A percentile compares a stretch with the other conserved stretches of the same genome.
phyloP scores from a whole-genome alignment of 2,797 vertebrate genomes.

The Carduelis carduelis region DNA sequence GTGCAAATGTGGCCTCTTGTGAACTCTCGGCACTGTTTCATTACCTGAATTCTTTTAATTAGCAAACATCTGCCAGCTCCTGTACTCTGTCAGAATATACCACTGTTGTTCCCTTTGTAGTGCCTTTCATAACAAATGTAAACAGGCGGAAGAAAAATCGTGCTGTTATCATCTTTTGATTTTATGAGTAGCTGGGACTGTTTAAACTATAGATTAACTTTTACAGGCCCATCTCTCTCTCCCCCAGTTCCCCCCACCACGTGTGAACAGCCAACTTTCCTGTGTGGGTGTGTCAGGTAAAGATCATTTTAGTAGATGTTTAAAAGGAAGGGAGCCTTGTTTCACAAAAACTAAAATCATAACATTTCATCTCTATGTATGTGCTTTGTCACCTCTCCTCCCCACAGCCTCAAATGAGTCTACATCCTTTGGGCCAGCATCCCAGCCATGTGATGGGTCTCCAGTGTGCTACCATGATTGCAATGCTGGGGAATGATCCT shows the following conservation, averaged over 20 bases:
- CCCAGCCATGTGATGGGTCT: not conserved
- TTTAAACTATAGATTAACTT: conserved; percentile 57
- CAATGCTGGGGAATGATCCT: rapidly evolving
- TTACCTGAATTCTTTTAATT: conserved; percentile 80
- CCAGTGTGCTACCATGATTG: not conserved
- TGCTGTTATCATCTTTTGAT: conserved; percentile 35
- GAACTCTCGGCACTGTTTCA: conserved; percentile 72
- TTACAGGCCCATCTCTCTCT: not conserved
- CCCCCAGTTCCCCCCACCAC: not conserved
- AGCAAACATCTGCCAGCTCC: conserved; percentile 74
- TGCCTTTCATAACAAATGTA: conserved; percentile 47
- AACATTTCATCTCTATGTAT: not conserved
- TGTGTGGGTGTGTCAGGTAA: not conserved
- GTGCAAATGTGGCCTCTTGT: conserved; percentile 71
- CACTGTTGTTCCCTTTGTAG: conserved; percentile 58
- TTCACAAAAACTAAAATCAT: not conserved
- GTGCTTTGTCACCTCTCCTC: not conserved
- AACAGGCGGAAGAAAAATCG: conserved; percentile 63
- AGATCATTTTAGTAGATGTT: not conserved
- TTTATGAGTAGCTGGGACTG: conserved; percentile 49
- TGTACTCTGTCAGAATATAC: conserved; percentile 51
- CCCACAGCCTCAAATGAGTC: not conserved
- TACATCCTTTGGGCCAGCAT: not conserved
- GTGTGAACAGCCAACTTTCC: not conserved
- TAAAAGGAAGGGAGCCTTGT: not conserved